phyloP scores from a whole-genome alignment of 2,797 vertebrate species.

The Mionectes olivaceus region DNA sequence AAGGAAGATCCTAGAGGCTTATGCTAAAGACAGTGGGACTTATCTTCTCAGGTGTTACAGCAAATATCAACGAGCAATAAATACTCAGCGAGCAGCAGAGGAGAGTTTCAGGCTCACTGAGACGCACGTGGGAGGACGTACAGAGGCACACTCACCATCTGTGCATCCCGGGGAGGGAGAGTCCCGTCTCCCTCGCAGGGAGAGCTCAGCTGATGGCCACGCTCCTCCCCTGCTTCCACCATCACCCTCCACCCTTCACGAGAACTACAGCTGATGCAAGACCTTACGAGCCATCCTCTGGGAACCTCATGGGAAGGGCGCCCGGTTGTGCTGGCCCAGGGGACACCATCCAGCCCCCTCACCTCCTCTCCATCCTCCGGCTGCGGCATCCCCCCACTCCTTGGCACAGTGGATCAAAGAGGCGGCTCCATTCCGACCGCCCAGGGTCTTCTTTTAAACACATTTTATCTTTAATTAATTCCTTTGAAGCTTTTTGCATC shows the following conservation, averaged over 20 bases:
- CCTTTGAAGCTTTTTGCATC: constrained; percentile 51
- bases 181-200: neutral
- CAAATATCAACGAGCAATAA: constrained; percentile 28
- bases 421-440: neutral
- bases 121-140: neutral
- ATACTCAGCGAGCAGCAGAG: constrained; percentile 11
- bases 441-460: constrained; percentile 27
- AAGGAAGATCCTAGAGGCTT: constrained; percentile 44
- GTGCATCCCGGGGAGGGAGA: neutral
- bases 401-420: neutral
- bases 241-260: neutral
- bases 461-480: constrained; percentile 66
- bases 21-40: constrained; percentile 36
- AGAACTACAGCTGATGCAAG: accelerated
- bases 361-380: accelerated
- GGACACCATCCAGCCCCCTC: neutral
- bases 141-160: neutral
- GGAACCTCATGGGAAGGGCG: neutral
- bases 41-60: constrained; percentile 57
- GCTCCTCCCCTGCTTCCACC: neutral
- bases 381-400: neutral
- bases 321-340: accelerated
- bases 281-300: neutral
- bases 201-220: neutral
- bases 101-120: neutral